phyloP scores from a whole-genome alignment of 2,797 vertebrate genomes.

The Tangara arthus region DNA sequence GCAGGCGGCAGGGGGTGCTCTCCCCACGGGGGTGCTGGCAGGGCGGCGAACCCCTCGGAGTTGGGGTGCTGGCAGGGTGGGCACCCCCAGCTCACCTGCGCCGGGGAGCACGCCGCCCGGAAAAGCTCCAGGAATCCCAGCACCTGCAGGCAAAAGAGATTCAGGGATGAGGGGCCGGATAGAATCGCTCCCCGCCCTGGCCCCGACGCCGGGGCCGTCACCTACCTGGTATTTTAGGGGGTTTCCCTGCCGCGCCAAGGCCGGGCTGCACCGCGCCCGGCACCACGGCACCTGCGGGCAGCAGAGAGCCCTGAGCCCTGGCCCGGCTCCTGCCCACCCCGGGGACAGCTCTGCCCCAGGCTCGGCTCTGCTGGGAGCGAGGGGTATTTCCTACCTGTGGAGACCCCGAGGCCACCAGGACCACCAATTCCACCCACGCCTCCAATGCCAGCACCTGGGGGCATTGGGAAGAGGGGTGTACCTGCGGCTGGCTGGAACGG shows the following conservation, averaged over 20 bases:
- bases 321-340: neutral
- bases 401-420: constrained; percentile 53
- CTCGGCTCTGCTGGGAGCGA: neutral
- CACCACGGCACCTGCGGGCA: constrained; percentile 81
- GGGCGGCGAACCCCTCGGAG: rapidly evolving
- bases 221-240: constrained; percentile 90
- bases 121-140: constrained; percentile 90
- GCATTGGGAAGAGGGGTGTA: neutral
- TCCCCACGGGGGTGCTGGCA: neutral
- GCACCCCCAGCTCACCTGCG: constrained; percentile 75
- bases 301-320: constrained; percentile 1
- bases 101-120: constrained; percentile 89
- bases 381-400: constrained; percentile 59
- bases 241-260: constrained; percentile 78
- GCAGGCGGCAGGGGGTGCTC: neutral
- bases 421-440: constrained; percentile 16
- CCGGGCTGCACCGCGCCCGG: constrained; percentile 83
- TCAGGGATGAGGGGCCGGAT: rapidly evolving
- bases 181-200: neutral
- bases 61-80: neutral
- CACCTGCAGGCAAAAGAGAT: constrained; percentile 75
- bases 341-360: neutral
- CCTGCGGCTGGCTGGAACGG: rapidly evolving
- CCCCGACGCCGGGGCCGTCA: neutral
- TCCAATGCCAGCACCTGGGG: constrained; percentile 56